Evolutionary conservation across 2,888 invertebrate genomes (phyloP), one percentile per base, ranked within the genome.

Genomic region (Unio pictorum): DNA sequence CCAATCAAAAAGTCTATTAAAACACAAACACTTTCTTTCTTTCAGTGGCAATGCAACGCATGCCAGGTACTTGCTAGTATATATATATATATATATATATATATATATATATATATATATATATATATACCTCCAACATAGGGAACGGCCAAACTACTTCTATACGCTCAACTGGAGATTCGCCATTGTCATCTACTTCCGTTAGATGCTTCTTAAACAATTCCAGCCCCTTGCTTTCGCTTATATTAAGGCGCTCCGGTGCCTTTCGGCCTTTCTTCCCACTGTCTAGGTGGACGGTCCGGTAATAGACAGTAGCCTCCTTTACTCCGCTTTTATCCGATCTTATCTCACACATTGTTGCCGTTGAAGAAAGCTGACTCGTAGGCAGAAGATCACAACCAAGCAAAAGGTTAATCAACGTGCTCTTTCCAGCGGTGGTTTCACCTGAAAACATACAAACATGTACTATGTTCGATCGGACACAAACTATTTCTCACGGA

Each of bases 111-210:
- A 34, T 34, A 34, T 34, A 34, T 34, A 34, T 34, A 34, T 34
- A 34, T 34, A 34, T 34, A 34, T 34, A 34, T 34, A 34, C 86
- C 78, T 84, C 75, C 18, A 84, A 67, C 72, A 84, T 80, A 23
- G 79, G 80, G 45, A 85, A 80, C 0, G 86, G 86, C 79, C 82
- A 86, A 17, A 71, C 79, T 26, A 86, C 69, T 61, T 84, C 81
- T 6, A 86, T 79, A 56, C 78, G 78, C 56, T 82, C 81, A 67
- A 77, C 82, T 1, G 80, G 80, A 45, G 80, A 83, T 28, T 84
- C 81, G 8, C 81, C 81, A 3, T 76, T 79, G 4, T 77, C 78
- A 18, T 81, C 80, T 18, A 69, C 56, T 15, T 73, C 64, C 20
- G 57, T 61, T 4, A 80, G 69, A 4, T 71, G 73, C 11, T 64